A percentile compares a stretch with the other conserved stretches of the same genome.
phyloP scores from a whole-genome alignment of 2,113 vertebrate genomes.

The Rhipidura dahli region DNA sequence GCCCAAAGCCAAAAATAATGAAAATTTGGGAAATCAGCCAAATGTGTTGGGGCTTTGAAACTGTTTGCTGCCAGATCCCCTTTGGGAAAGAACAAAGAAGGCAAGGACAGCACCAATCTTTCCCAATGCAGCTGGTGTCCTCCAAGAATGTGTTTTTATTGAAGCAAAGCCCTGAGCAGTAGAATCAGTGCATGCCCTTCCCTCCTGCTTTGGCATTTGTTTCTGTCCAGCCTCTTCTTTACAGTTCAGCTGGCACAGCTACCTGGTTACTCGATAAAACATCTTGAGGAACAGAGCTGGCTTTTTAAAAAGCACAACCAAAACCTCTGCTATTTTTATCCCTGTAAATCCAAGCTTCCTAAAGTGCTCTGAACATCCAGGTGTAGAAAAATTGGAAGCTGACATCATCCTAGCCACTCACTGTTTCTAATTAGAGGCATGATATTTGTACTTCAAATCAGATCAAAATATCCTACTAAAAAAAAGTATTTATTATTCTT shows the following conservation, averaged over 20 bases:
- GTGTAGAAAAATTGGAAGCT: not conserved
- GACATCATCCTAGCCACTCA: rapidly evolving
- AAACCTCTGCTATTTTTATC: not conserved
- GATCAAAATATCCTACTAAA: not conserved
- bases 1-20: not conserved
- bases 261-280: not conserved
- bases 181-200: constrained; percentile 37
- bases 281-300: not conserved
- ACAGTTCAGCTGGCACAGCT: constrained; percentile 32
- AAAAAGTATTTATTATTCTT: not conserved
- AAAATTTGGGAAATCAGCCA: not conserved
- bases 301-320: not conserved
- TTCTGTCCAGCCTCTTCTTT: not conserved
- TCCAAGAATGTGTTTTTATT: not conserved
- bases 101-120: not conserved
- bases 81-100: not conserved
- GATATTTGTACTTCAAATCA: not conserved
- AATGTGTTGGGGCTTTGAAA: not conserved
- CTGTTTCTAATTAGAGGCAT: not conserved
- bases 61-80: not conserved
- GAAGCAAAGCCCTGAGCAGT: not conserved
- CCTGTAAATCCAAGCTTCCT: not conserved
- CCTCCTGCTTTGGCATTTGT: constrained; percentile 39
- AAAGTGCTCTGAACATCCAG: not conserved
- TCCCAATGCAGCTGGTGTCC: not conserved